Percentiles rank a stretch among this genome's conserved stretches.
Conservation (phyloP, 2,888 invertebrate genomes). For the Eupithecia exiguata region DNA sequence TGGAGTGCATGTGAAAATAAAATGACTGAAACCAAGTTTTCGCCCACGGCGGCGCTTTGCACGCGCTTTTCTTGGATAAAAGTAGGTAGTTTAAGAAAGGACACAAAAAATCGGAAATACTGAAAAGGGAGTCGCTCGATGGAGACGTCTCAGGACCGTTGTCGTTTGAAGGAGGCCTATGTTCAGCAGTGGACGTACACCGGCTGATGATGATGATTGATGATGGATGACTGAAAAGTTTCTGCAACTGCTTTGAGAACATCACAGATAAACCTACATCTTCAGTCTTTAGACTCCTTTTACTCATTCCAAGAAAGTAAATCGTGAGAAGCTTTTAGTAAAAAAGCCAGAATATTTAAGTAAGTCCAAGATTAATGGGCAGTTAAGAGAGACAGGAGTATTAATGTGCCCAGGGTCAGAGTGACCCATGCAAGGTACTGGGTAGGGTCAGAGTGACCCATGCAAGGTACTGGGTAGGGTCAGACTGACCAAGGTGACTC, state of each 20-base stretch:
- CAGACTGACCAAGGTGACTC: conserved; percentile 24
- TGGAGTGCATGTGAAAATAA: too few relatives aligned
- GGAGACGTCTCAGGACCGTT: too few relatives aligned
- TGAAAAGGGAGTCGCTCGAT: too few relatives aligned
- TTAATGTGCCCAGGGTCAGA: conserved; percentile 28
- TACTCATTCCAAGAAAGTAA: neutral
- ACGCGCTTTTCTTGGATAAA: too few relatives aligned
- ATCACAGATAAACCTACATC: neutral
- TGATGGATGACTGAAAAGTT: neutral
- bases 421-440: conserved; percentile 26
- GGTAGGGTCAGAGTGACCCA: conserved; percentile 22
- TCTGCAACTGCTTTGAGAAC: neutral
- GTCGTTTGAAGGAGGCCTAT: neutral
- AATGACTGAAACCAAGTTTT: too few relatives aligned
- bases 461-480: conserved; percentile 10
- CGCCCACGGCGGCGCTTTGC: too few relatives aligned
- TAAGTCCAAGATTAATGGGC: conserved; percentile 33
- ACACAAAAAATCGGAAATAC: too few relatives aligned
- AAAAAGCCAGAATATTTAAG: conserved; percentile 30
- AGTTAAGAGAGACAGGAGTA: conserved; percentile 28
- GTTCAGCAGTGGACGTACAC: neutral
- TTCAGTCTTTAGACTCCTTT: neutral
- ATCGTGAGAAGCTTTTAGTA: neutral
- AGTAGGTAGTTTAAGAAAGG: too few relatives aligned
- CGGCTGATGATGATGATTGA: neutral